Base-by-base conservation (phyloP, 2,113 vertebrate species). In the Hemibagrus wyckioides region DNA sequence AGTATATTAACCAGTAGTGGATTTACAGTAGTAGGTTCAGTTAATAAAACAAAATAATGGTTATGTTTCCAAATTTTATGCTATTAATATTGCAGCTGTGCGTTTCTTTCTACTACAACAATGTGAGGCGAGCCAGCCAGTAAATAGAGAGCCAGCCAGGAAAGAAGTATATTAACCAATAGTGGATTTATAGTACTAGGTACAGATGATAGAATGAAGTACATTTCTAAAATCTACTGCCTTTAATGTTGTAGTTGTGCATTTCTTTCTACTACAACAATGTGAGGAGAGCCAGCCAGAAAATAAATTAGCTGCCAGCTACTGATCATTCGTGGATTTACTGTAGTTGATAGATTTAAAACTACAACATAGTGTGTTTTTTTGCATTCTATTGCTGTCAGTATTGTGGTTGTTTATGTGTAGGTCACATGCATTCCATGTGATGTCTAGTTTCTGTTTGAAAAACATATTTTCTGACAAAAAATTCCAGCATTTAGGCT, bases 51-150 rank as follows among this genome's bases (percentile, higher is more conserved):
- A 28, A 25, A 73, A 14, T 48, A 52, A 13, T n/a, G 13, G 5
- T 30, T 77, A n/a, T 7, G 2, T 77, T 30, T 52, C 13, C 30
- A 52, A 0, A 21, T 54, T 15, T 6, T 30, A 7, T 44, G 69
- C 0, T 6, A n/a, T 50, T 14, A 50, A 15, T 52, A 15, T 17
- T 30, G 75, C 17, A 7, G 52, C 36, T 80, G 39, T 76, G 0
- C 95, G 97, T 2, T 95, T 80, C 15, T 21, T 54, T 33, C 19
- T 30, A 11, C 30, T 33, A 11, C 17, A 56, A 36, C 15, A 57
- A 36, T 3, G 23, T 13, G 19, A 56, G 30, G 77, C 2, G 30
- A 80, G 30, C 30, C 39, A 48, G 41, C 41, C 44, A 2, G 44
- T 48, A 6, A 8, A 76, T 23, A 25, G 7, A 76, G 23, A 8